These are phyloP conservation scores for Oligia latruncula DNA, from an alignment of 2,888 invertebrate species.

Conservation along the genomic window DNA sequence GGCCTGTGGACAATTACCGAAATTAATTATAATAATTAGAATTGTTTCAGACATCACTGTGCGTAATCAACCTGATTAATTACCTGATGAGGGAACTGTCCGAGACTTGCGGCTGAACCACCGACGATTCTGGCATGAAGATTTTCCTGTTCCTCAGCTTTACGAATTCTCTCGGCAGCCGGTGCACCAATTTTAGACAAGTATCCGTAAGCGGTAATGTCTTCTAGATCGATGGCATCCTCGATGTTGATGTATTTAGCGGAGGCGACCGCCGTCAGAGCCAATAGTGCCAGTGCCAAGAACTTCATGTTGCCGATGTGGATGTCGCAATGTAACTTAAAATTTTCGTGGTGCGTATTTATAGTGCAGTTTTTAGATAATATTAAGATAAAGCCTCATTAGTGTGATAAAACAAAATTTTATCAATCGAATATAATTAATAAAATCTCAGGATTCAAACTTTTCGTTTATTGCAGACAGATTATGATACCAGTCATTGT, in stretches of 20 bases:
- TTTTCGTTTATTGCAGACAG: background rate
- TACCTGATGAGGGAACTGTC: constrained; percentile 69
- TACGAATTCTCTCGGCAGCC: constrained; percentile 59
- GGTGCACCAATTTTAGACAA: constrained; percentile 61
- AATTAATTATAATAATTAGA: background rate
- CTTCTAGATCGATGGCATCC: constrained; percentile 47
- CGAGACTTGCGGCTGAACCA: constrained; percentile 53
- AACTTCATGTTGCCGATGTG: constrained; percentile 43
- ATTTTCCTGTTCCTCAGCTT: constrained; percentile 51
- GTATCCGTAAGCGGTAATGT: constrained; percentile 65
- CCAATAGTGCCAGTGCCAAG: constrained; percentile 50
- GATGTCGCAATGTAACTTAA: background rate
- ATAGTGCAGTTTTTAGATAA: constrained; percentile 10
- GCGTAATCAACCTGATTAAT: background rate
- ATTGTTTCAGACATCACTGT: background rate
- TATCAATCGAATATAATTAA: background rate
- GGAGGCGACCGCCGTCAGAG: constrained; percentile 54
- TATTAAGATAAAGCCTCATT: constrained; percentile 12
- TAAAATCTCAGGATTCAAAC: background rate
- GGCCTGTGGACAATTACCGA: constrained; percentile 38
- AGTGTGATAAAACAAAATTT: constrained; percentile 2
- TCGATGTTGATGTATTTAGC: constrained; percentile 45
- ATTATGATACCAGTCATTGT: background rate
- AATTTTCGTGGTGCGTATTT: background rate
- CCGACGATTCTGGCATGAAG: constrained; percentile 63